Percentiles rank a stretch among this genome's conserved stretches.
phyloP scores from a whole-genome alignment of 2,113 vertebrate species.

The Cryptoleucopteryx plumbea region DNA sequence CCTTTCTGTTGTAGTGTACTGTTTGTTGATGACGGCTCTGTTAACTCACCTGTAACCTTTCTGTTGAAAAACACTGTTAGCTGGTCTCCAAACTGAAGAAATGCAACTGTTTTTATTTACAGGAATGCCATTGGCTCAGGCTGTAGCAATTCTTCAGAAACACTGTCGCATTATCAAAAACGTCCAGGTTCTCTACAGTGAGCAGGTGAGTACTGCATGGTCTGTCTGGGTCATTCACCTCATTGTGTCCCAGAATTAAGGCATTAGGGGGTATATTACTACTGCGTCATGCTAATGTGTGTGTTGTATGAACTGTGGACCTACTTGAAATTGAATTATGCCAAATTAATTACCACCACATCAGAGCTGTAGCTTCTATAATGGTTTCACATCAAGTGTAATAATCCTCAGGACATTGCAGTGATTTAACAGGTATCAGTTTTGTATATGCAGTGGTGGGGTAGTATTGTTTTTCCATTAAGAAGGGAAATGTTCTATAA shows the following conservation, averaged over 20 bases:
- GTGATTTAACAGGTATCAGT: not conserved
- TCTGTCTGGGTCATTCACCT: not conserved
- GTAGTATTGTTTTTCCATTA: not conserved
- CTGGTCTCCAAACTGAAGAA: not conserved
- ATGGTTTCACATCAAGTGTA: not conserved
- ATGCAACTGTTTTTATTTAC: conserved; percentile 1
- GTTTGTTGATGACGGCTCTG: not conserved
- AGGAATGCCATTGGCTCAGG: conserved; percentile 99
- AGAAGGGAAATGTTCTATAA: not conserved
- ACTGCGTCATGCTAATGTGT: not conserved
- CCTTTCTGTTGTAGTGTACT: not conserved
- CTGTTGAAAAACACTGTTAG: not conserved
- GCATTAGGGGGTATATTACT: not conserved
- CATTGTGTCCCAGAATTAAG: not conserved
- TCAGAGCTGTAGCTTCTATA: not conserved
- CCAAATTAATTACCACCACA: not conserved
- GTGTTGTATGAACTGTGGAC: not conserved
- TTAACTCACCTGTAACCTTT: not conserved
- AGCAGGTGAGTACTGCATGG: conserved; percentile 81
- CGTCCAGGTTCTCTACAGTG: conserved; percentile 98
- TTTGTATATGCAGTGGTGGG: not conserved
- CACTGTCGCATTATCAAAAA: conserved; percentile 98
- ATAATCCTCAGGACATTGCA: not conserved
- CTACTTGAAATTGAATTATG: not conserved
- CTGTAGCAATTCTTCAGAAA: conserved; percentile 96